A percentile compares a stretch with the other conserved stretches of the same genome.
These are phyloP conservation scores for Tetranychus cinnabarinus DNA, from an alignment of 1,140 invertebrate genomes.

Conservation along the genomic window DNA sequence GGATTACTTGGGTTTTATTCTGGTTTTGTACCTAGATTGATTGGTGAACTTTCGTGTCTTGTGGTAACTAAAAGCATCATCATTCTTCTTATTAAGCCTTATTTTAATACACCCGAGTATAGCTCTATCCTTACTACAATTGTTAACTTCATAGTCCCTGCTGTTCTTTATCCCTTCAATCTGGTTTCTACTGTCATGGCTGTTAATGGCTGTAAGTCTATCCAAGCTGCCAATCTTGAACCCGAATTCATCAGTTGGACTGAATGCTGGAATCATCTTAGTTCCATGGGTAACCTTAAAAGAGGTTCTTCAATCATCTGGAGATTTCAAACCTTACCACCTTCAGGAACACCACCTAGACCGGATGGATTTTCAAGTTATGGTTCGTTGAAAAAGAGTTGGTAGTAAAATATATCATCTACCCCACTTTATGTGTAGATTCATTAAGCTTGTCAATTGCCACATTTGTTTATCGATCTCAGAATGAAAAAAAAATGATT, in stretches of 20 bases:
- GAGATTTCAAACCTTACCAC: too few relatives aligned
- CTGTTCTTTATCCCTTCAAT: conserved; percentile 58
- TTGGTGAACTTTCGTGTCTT: conserved; percentile 2
- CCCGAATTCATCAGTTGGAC: conserved; percentile 51
- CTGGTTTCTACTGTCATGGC: conserved; percentile 68
- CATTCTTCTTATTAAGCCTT: not conserved
- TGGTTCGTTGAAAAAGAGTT: not conserved
- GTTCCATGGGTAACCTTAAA: conserved; percentile 6
- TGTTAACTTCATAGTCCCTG: conserved; percentile 1
- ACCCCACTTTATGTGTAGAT: not conserved
- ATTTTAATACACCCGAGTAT: not conserved
- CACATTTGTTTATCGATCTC: not conserved
- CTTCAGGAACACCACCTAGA: not conserved
- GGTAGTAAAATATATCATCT: too few relatives aligned
- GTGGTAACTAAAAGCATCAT: conserved; percentile 1
- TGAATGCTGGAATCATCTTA: conserved; percentile 49
- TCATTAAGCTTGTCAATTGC: not conserved
- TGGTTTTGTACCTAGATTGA: conserved; percentile 6
- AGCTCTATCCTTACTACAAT: not conserved
- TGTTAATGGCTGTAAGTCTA: conserved; percentile 30
- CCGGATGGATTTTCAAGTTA: not conserved
- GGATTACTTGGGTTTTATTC: conserved; percentile 5
- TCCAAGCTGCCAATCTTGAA: conserved; percentile 14
- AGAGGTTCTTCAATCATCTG: conserved; percentile 5
- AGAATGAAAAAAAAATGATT: too few relatives aligned